Base-by-base conservation (phyloP, 2,113 vertebrate genomes). In the Stomatorhinus ivindoensis region DNA sequence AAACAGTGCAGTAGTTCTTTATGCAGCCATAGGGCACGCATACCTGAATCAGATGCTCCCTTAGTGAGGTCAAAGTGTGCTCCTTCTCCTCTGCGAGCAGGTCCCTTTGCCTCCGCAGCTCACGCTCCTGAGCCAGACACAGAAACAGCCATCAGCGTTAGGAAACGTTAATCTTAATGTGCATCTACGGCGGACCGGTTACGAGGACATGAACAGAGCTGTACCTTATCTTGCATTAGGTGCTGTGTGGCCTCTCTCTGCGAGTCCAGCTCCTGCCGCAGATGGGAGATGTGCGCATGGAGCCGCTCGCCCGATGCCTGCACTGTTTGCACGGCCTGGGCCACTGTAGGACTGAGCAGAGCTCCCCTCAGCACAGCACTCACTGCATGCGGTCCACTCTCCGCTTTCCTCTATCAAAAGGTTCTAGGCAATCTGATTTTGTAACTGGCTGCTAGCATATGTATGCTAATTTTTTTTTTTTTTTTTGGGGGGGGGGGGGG, bases 31-130 rank as follows among this genome's bases (percentile, higher is more conserved):
- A 39, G 17, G 24, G 17, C 46, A 27, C 9, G 15, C 50, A 2
- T 9, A 95, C 95, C 94, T 95, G 93, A 88, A 91, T 90, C 87
- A 93, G 95, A 39, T 89, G 92, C 27, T 95, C 91, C 91, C 93
- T 95, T 4, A 96, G 85, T 73, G 92, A 92, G 48, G 92, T 91
- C 88, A 95, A 87, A 44, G 93, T 94, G 88, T 92, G 93, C 84
- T 95, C 90, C 89, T 93, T 93, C 88, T 96, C 94, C 27, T 73
- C 39, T 50, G 88, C 90, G 61, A 96, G 69, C 91, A 95, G 93
- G 19, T 95, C 92, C 46, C 85, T 93, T 91, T 95, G 93, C 85
- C 93, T 87, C 80, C 89, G 92, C 80, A 95, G 47, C 69, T 95
- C 94, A 21, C 7, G 61, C 87, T 95, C 94, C 96, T 96, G 91